A percentile compares a stretch with the other conserved stretches of the same genome.
Evolutionary conservation across 2,888 invertebrate genomes (phyloP).

Genomic region (Agapetus fuscipes): DNA sequence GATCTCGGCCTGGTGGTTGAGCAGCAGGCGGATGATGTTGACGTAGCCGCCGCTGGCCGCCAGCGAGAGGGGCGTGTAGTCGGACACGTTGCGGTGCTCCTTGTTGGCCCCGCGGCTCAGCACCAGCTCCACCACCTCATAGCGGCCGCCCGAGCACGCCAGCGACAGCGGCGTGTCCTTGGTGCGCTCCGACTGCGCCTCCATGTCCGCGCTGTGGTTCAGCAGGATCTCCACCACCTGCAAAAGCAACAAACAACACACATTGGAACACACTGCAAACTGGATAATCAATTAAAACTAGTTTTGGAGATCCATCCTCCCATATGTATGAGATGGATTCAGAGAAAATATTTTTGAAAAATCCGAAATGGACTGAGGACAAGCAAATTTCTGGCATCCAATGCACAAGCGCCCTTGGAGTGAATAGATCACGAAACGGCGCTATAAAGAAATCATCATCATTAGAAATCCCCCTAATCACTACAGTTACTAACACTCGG

Average conservation of each 20-base stretch:
- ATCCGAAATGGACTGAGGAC: too few relatives aligned
- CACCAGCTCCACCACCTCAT: conserved; percentile 90
- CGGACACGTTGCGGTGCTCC: conserved; percentile 96
- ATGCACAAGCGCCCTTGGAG: too few relatives aligned
- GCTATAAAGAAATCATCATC: too few relatives aligned
- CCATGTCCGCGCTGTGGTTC: conserved; percentile 92
- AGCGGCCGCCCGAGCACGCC: conserved; percentile 94
- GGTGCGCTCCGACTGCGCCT: conserved; percentile 97
- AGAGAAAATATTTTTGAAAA: not conserved
- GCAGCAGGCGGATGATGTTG: conserved; percentile 89
- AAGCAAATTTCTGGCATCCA: too few relatives aligned
- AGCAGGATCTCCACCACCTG: conserved; percentile 83
- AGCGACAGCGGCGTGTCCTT: conserved; percentile 97
- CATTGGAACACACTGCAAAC: not conserved
- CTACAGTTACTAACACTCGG: too few relatives aligned
- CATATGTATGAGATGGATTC: too few relatives aligned
- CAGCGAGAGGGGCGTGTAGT: conserved; percentile 97
- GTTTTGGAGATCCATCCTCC: too few relatives aligned
- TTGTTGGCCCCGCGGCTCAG: conserved; percentile 88
- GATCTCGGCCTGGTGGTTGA: conserved; percentile 94
- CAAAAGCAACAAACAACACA: too few relatives aligned
- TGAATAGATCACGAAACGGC: too few relatives aligned
- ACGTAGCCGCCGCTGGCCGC: conserved; percentile 98
- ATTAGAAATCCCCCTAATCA: too few relatives aligned
- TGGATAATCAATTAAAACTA: not conserved